Conservation (phyloP, 2,888 invertebrate species). For the Ethmia dodecea region DNA sequence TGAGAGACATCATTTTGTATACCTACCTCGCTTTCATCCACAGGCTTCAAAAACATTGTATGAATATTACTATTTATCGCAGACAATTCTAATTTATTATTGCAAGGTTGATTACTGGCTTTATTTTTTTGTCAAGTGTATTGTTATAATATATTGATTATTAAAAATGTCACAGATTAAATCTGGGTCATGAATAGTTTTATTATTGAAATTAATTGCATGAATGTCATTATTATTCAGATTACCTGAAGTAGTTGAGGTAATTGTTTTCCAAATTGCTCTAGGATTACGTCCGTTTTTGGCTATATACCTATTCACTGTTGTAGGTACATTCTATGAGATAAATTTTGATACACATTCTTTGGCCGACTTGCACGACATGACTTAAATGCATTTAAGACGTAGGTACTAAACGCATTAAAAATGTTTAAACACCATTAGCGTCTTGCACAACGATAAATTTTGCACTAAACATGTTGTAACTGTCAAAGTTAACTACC, state of each 20-base stretch:
- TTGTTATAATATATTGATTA: not conserved
- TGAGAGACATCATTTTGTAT: not conserved
- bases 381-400: too few species aligned
- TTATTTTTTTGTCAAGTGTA: not conserved
- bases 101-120: not conserved
- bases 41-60: not conserved
- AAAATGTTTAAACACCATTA: too few species aligned
- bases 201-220: not conserved
- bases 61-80: not conserved
- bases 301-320: not conserved
- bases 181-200: not conserved
- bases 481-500: too few species aligned
- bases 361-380: too few species aligned
- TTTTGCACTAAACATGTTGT: too few species aligned
- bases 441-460: too few species aligned
- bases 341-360: not conserved
- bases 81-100: not conserved
- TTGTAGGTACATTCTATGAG: not conserved
- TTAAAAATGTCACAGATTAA: not conserved
- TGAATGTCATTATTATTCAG: not conserved
- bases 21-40: not conserved
- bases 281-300: not conserved
- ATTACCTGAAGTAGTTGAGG: not conserved
- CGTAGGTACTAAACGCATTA: too few species aligned
- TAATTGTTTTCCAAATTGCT: not conserved